phyloP scores from a whole-genome alignment of 2,797 vertebrate species.

The Melanotaenia pygmaea region DNA sequence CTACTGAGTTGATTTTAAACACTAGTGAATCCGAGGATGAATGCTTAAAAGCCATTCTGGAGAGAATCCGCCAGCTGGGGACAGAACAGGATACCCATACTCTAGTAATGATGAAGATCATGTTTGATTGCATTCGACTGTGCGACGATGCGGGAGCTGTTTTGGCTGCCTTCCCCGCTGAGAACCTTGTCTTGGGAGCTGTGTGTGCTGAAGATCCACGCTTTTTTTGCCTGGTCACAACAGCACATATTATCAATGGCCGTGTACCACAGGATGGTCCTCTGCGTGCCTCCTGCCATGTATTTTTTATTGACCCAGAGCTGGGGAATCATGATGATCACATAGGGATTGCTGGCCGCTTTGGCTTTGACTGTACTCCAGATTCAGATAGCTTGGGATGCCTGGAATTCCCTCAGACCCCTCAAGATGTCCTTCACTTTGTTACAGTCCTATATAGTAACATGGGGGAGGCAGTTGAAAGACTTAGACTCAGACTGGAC shows the following conservation, averaged over 20 bases:
- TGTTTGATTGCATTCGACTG: constrained; percentile 92
- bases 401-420: constrained; percentile 92
- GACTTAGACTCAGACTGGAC: constrained; percentile 89
- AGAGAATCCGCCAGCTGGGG: constrained; percentile 90
- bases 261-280: constrained; percentile 80
- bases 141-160: constrained; percentile 88
- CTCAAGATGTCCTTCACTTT: constrained; percentile 92
- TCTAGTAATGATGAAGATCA: constrained; percentile 92
- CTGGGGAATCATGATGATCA: constrained; percentile 91
- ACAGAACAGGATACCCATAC: constrained; percentile 94
- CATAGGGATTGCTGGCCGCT: constrained; percentile 89
- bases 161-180: constrained; percentile 91
- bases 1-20: constrained; percentile 91
- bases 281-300: constrained; percentile 92
- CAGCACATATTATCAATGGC: constrained; percentile 85
- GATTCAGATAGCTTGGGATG: constrained; percentile 92
- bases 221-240: constrained; percentile 94
- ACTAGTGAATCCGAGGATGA: constrained; percentile 86
- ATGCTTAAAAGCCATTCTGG: constrained; percentile 89
- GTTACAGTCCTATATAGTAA: constrained; percentile 92
- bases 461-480: constrained; percentile 92
- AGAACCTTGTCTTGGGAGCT: constrained; percentile 93
- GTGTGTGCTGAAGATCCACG: constrained; percentile 93
- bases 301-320: constrained; percentile 96
- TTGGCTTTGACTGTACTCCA: constrained; percentile 90